Base-by-base conservation (phyloP, 2,113 vertebrate genomes). In the Sprattus sprattus region DNA sequence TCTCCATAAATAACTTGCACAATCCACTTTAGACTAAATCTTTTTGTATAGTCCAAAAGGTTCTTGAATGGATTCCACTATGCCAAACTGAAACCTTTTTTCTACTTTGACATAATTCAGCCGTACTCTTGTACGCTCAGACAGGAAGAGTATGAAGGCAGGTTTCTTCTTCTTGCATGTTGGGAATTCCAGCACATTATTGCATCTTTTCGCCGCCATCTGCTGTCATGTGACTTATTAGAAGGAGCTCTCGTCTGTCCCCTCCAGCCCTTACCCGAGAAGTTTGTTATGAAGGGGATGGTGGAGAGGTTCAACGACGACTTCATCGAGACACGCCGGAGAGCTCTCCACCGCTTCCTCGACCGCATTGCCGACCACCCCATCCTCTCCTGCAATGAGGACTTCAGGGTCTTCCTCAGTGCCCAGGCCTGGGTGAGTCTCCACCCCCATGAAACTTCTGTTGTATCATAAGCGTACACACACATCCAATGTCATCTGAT, bases 221-320 rank as follows among this genome's bases (percentile, higher is more conserved):
- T 39, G 64, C 11, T 11, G 32, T 39, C 28, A 16, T 78, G 32
- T 39, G 32, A 78, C 28, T 78, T 15, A 32, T 39, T 3, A 6
- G 13, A 78, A 78, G 39, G 71, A 78, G 11, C 71, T 78, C 71
- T 78, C 9, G 10, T 39, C 28, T 39, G 2, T 39, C 15, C 64
- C 28, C n/a, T 13, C 64, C 85, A 99, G 98, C 98, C 98, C 0
- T 94, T 99, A 86, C 98, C 98, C 2, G 98, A 99, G 92, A 99
- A 99, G 93, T 99, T 99, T 91, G 96, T 99, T 89, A 95, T 99
- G 93, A 99, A 95, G 88, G 97, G 98, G 86, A 97, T 99, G 96
- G 96, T 99, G 92, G 98, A 99, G 54, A 95, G 98, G 88, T 99
- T 99, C 90, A 99, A 93, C 15, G 94, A 97, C 0, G 96, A 97